A percentile compares a stretch with the other conserved stretches of the same genome.
Evolutionary conservation across 2,797 vertebrate genomes (phyloP).

Genomic region (Erpetoichthys calabaricus): DNA sequence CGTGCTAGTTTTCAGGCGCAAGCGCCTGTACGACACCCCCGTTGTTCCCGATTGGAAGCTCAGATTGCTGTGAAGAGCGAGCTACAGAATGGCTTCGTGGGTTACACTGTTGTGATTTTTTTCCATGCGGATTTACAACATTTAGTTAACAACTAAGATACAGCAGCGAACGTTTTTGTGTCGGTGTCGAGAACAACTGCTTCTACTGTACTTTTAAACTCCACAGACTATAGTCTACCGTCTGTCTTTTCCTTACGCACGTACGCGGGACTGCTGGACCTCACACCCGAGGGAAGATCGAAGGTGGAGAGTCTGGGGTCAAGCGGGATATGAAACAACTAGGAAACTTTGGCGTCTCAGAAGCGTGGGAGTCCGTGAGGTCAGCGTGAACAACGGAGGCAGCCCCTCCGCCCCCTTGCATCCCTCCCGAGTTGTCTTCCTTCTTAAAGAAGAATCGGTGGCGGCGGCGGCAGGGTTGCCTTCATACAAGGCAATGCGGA

Average conservation of each 20-base stretch:
- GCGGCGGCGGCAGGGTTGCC: constrained; percentile 22
- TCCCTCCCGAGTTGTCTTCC: constrained; percentile 32
- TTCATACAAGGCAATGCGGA: too few relatives aligned
- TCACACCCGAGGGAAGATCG: constrained; percentile 3
- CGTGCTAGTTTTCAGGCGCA: background rate
- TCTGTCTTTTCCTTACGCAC: constrained; percentile 10
- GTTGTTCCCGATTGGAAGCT: constrained; percentile 34
- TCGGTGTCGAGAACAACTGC: background rate
- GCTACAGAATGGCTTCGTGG: constrained; percentile 27
- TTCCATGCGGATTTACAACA: background rate
- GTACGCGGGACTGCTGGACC: constrained; percentile 20
- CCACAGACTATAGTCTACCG: constrained; percentile 4
- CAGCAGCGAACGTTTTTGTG: background rate
- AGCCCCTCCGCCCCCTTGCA: background rate
- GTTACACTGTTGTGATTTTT: constrained; percentile 27
- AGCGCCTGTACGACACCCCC: constrained; percentile 8
- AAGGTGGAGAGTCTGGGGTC: constrained; percentile 18
- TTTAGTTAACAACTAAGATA: background rate
- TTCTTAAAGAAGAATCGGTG: constrained; percentile 20
- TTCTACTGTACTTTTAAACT: background rate
- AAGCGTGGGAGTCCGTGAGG: constrained; percentile 27
- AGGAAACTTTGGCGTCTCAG: constrained; percentile 49
- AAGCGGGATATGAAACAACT: constrained; percentile 42
- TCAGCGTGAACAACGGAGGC: constrained; percentile 19
- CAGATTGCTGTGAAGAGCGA: constrained; percentile 35